phyloP scores from a whole-genome alignment of 2,797 vertebrate genomes.

The Gymnodraco acuticeps region DNA sequence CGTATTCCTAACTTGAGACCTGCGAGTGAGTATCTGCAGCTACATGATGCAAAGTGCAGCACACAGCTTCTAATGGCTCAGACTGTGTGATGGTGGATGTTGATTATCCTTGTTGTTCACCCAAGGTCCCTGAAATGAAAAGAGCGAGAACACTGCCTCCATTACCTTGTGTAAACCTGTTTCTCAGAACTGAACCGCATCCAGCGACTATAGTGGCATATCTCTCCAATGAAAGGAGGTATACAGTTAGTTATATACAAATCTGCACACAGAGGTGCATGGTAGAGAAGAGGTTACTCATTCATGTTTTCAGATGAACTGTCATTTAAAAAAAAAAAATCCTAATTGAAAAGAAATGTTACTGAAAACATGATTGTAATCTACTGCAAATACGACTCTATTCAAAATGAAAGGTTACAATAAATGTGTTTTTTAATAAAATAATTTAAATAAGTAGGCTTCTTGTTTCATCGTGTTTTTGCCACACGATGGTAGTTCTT shows the following conservation, averaged over 20 bases:
- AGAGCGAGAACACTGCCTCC: conserved; percentile 47
- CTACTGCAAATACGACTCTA: background rate
- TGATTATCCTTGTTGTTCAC: conserved; percentile 66
- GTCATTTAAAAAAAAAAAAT: conserved; percentile 13
- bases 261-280: conserved; percentile 3
- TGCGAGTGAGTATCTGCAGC: background rate
- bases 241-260: conserved; percentile 44
- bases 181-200: conserved; percentile 42
- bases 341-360: background rate
- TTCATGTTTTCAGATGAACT: conserved; percentile 2
- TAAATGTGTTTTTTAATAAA: background rate
- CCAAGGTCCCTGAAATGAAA: conserved; percentile 60
- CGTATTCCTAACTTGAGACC: conserved; percentile 15
- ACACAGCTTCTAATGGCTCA: conserved; percentile 64
- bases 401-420: background rate
- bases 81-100: conserved; percentile 42
- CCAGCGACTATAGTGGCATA: conserved; percentile 18
- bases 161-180: conserved; percentile 52
- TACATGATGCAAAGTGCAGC: conserved; percentile 50
- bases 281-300: background rate
- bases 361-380: background rate
- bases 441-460: background rate
- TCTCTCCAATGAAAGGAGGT: conserved; percentile 41
- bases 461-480: background rate
- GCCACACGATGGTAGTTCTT: background rate